A percentile compares a stretch with the other conserved stretches of the same genome.
Evolutionary conservation across 2,888 invertebrate species (phyloP).

Genomic region (Rhyacophila evoluta): DNA sequence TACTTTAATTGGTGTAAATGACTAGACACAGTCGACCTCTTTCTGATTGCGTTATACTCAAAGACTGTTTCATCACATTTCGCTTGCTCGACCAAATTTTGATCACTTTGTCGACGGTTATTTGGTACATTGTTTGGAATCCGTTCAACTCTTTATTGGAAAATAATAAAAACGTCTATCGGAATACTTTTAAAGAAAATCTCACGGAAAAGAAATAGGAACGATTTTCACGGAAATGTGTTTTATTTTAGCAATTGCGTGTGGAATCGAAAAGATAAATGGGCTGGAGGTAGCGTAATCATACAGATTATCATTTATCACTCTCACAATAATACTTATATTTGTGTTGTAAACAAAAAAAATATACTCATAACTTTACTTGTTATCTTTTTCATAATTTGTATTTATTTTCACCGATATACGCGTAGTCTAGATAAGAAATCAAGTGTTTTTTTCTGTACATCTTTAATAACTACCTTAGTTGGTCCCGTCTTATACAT

Average conservation of each 20-base stretch:
- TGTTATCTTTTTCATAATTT: no score
- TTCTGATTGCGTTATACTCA: background rate
- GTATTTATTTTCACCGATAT: no score
- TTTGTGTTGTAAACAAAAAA: no score
- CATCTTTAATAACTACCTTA: no score
- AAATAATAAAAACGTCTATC: constrained; percentile 5
- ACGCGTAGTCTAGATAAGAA: no score
- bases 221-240: background rate
- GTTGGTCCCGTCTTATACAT: no score
- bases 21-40: background rate
- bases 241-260: background rate
- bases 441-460: no score
- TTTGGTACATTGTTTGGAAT: background rate
- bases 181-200: background rate
- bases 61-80: background rate
- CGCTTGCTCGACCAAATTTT: background rate
- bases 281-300: no score
- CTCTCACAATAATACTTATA: no score
- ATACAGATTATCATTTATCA: no score
- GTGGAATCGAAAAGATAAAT: background rate
- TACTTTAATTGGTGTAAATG: no score
- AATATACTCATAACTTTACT: no score
- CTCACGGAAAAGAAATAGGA: background rate
- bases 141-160: constrained; percentile 4
- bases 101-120: background rate